Percentiles rank a stretch among this genome's conserved stretches.
Conservation (phyloP, 92 coral and sea anemone genomes). For the Desmophyllum pertusum region DNA sequence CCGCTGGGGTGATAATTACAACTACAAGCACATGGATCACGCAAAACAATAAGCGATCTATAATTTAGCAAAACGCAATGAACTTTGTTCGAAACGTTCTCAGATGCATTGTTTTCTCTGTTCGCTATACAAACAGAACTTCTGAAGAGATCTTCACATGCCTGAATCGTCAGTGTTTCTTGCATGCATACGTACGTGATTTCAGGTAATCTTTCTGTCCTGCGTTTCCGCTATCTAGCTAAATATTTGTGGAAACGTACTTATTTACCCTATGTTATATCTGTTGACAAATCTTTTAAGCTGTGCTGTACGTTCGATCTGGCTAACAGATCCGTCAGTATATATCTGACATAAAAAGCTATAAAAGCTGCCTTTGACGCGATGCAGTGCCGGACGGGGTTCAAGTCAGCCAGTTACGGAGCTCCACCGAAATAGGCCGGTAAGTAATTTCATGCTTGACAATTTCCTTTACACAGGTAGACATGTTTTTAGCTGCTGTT, state of each 20-base stretch:
- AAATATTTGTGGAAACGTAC: slow-evolving; percentile 30
- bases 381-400: background rate
- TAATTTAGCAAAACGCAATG: background rate
- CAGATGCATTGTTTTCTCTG: slow-evolving; percentile 1
- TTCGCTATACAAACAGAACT: slow-evolving; percentile 1
- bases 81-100: background rate
- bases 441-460: background rate
- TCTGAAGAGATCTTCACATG: background rate
- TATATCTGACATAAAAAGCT: background rate
- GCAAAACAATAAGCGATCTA: slow-evolving; percentile 20
- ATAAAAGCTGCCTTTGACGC: slow-evolving; percentile 6
- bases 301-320: slow-evolving; percentile 8
- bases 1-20: slow-evolving; percentile 35
- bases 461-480: background rate
- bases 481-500: background rate
- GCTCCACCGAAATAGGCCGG: background rate
- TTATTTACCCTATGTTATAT: slow-evolving; percentile 21
- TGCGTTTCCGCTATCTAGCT: slow-evolving; percentile 37
- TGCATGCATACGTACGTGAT: slow-evolving; percentile 29
- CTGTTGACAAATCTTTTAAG: slow-evolving; percentile 32
- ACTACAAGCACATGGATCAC: slow-evolving; percentile 28
- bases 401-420: background rate
- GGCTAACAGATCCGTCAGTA: background rate
- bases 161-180: background rate
- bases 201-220: slow-evolving; percentile 26